Conservation (phyloP, 2,113 vertebrate species). For the Loxodonta africana region DNA sequence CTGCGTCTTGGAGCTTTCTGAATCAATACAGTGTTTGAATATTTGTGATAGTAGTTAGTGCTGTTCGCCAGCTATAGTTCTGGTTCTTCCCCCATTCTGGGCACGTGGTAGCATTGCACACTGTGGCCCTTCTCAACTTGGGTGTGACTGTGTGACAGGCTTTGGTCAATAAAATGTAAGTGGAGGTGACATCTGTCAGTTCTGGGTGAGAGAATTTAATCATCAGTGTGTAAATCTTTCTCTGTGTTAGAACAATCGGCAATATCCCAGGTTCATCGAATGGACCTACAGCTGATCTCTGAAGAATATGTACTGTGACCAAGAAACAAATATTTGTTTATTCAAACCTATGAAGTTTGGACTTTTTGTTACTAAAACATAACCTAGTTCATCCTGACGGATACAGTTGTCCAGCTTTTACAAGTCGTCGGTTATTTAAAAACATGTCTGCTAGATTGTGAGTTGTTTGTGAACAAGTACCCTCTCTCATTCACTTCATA, state of each 20-base stretch:
- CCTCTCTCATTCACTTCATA: neutral
- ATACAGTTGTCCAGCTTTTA: neutral
- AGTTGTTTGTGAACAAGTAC: neutral
- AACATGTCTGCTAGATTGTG: conserved; percentile 7
- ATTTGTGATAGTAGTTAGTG: neutral
- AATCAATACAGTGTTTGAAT: neutral
- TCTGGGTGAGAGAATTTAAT: conserved; percentile 3
- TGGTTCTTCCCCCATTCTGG: neutral
- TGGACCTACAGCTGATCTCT: neutral
- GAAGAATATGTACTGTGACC: neutral
- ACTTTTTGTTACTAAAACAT: conserved; percentile 6
- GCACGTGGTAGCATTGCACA: neutral
- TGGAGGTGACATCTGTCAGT: neutral
- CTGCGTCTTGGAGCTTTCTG: neutral
- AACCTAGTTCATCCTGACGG: neutral
- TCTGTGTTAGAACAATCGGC: neutral
- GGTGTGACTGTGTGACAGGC: neutral
- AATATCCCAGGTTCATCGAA: neutral
- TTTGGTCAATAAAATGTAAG: neutral
- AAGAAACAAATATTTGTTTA: neutral
- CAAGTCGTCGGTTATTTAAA: neutral
- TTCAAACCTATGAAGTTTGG: conserved; percentile 24
- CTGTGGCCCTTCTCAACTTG: neutral
- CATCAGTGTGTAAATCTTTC: neutral
- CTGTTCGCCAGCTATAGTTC: neutral